A percentile compares a stretch with the other conserved stretches of the same genome.
Evolutionary conservation across 2,113 vertebrate species (phyloP).

Genomic region (Condylura cristata): DNA sequence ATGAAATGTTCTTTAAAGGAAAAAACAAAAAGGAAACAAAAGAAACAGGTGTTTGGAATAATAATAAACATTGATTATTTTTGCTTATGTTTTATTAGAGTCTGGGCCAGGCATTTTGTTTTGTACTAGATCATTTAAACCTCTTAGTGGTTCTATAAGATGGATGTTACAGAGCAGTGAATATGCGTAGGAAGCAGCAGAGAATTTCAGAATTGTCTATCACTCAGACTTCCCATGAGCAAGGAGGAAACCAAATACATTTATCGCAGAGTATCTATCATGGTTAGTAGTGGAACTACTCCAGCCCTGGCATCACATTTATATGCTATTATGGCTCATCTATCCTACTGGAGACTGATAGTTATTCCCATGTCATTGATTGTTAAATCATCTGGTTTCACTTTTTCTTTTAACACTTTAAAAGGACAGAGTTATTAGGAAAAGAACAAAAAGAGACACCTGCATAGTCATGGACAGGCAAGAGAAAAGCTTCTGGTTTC

Average conservation of each 20-base stretch:
- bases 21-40: background rate
- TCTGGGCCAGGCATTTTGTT: background rate
- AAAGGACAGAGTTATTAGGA: no score
- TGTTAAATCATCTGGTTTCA: conserved; percentile 47
- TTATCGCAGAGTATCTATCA: background rate
- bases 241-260: background rate
- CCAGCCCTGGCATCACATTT: background rate
- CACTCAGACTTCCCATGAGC: background rate
- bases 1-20: conserved; percentile 31
- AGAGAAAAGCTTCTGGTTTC: background rate
- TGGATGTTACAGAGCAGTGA: background rate
- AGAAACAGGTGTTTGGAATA: background rate
- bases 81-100: background rate
- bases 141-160: background rate
- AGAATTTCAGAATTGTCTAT: conserved; percentile 26
- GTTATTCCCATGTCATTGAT: background rate
- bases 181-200: background rate
- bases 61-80: background rate
- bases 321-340: background rate
- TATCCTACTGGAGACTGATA: background rate
- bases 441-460: no score
- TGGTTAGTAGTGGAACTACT: background rate
- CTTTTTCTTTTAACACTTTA: conserved; percentile 5
- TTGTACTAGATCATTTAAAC: background rate
- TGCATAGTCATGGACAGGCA: no score